Percentiles rank a stretch among this genome's conserved stretches.
Evolutionary conservation across 1,140 invertebrate species (phyloP).

Genomic region (Heterodera carotae): DNA sequence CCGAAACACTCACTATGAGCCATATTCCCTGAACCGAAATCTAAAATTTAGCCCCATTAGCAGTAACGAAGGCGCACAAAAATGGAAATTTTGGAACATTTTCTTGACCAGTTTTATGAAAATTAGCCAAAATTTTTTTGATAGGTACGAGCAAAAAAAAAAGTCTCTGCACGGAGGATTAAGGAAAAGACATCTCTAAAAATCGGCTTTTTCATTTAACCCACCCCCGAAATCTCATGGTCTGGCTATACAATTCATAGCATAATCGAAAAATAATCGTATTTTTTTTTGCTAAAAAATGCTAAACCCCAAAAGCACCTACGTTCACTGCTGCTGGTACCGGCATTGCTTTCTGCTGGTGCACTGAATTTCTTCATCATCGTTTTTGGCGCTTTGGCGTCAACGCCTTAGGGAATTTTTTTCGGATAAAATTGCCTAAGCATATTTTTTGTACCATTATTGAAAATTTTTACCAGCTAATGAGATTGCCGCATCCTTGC

Average conservation of each 20-base stretch:
- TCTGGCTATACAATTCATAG: background rate
- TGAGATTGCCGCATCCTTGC: background rate
- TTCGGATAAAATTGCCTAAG: background rate
- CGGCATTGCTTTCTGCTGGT: background rate
- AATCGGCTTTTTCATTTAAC: too few relatives aligned
- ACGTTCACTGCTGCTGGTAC: background rate
- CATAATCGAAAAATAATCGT: too few relatives aligned
- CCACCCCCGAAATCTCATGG: background rate
- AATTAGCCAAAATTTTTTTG: background rate
- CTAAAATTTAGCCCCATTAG: too few relatives aligned
- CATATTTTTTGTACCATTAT: too few relatives aligned
- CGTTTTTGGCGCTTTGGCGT: background rate
- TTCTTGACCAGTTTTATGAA: conserved; percentile 8
- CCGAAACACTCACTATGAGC: too few relatives aligned
- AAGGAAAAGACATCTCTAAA: too few relatives aligned
- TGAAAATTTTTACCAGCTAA: background rate
- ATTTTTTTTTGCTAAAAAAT: background rate
- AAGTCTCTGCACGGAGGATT: too few relatives aligned
- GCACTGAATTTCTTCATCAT: background rate
- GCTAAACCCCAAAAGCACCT: background rate
- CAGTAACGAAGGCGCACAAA: too few relatives aligned
- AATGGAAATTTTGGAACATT: too few relatives aligned
- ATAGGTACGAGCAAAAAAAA: too few relatives aligned
- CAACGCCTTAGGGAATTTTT: background rate
- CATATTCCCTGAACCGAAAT: too few relatives aligned